Evolutionary conservation across 1,140 invertebrate genomes (phyloP), one percentile per base, ranked within the genome.

Genomic region (Leptinotarsa undecemlineata): DNA sequence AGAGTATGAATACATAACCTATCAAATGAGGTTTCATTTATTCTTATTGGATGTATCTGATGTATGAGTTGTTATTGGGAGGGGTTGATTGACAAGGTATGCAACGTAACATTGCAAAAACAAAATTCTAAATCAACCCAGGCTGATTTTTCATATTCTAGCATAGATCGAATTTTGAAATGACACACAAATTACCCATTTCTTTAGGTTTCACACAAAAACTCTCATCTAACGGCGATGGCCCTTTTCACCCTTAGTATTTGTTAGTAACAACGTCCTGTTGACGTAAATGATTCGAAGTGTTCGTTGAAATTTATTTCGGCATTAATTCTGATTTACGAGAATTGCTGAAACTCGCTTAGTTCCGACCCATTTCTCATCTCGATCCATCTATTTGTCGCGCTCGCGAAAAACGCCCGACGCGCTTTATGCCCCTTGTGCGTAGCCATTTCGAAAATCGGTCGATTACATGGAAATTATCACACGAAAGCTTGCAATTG

Each of bases 261-360:
- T 66, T 66, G 63, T 68, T 42, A 42, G 63, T 42, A 48, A 68
- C 23, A 68, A 72, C 72, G 67, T 33, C n/a, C 69, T 71, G 69
- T 71, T 20, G 48, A 73, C 76, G 74, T 76, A 79, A 79, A 80
- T 80, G 77, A 79, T 80, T 80, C 77, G 79, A 78, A 80, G 74
- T 76, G 79, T 73, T 66, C 69, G 74, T 57, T 75, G 77, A 74
- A 80, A 80, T 80, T 80, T 80, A 80, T 80, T 76, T 77, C 66
- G 78, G 79, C 76, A 79, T 78, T 80, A 80, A 80, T 80, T 80
- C 78, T 80, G 79, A 80, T 80, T 80, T 80, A 80, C 79, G 79
- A 69, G 74, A 79, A 74, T 70, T 76, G 69, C 75, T 76, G 76
- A 75, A 77, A 79, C 77, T 78, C 77, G 73, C 78, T 78, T 74